phyloP scores from a whole-genome alignment of 2,113 vertebrate species.

The Grantiella picta region DNA sequence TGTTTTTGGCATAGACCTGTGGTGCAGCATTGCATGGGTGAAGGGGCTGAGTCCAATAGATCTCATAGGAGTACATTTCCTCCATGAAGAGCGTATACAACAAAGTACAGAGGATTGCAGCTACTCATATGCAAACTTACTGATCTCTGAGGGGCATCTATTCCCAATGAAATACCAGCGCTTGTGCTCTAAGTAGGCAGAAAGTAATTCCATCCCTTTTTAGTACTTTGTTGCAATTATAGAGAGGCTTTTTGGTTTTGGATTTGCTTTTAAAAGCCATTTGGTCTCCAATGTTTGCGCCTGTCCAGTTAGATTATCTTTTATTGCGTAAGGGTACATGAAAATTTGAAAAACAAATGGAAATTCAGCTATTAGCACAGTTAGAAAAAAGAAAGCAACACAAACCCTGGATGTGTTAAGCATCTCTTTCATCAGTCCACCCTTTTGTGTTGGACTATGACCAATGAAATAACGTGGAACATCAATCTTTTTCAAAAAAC shows the following conservation, averaged over 20 bases:
- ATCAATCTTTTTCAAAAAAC: slow-evolving; percentile 36
- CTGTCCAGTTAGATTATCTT: slow-evolving; percentile 39
- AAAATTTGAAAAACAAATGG: slow-evolving; percentile 32
- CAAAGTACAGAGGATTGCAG: background rate
- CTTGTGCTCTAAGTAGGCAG: background rate
- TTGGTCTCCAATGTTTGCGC: background rate
- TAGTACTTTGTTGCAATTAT: background rate
- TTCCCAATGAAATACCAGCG: background rate
- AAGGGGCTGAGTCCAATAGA: background rate
- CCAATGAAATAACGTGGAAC: slow-evolving; percentile 7
- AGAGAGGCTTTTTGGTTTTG: background rate
- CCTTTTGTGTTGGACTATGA: slow-evolving; percentile 5
- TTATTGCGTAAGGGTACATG: slow-evolving; percentile 12
- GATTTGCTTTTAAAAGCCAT: background rate
- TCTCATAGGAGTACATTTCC: background rate
- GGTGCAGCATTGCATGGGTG: background rate
- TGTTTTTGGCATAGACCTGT: background rate
- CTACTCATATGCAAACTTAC: background rate
- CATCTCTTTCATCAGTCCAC: slow-evolving; percentile 19
- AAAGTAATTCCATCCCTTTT: background rate
- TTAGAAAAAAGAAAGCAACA: slow-evolving; percentile 1
- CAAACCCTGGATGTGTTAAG: background rate
- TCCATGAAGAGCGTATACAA: background rate
- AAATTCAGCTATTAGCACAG: background rate
- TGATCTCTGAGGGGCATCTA: background rate